Evolutionary conservation across 2,113 vertebrate species (phyloP).

Genomic region (Oenanthe melanoleuca): DNA sequence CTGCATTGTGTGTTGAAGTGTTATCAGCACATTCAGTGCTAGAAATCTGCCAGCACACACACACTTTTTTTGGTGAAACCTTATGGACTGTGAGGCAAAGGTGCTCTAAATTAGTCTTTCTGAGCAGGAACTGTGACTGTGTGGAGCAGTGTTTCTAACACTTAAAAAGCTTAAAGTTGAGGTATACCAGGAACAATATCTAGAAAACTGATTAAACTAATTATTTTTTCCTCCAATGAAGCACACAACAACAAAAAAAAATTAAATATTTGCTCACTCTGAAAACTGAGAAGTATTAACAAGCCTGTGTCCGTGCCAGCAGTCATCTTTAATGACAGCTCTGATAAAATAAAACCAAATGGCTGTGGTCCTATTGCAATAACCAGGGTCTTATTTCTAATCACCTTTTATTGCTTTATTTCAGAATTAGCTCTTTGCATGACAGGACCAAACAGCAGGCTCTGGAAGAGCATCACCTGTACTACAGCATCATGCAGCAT

Average conservation of each 20-base stretch:
- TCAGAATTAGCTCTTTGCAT: background rate
- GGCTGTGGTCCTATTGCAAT: background rate
- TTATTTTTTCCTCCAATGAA: background rate
- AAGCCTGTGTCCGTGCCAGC: background rate
- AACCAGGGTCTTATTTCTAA: background rate
- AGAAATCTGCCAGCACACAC: background rate
- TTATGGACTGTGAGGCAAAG: background rate
- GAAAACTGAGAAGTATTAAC: slow-evolving; percentile 5
- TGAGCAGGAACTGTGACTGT: background rate
- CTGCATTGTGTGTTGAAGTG: background rate
- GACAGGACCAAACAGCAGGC: background rate
- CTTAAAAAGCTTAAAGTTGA: background rate
- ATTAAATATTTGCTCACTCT: background rate
- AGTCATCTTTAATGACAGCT: background rate
- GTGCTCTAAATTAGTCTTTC: background rate
- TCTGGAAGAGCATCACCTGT: background rate
- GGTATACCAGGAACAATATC: background rate
- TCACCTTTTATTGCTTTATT: background rate
- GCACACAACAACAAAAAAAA: background rate
- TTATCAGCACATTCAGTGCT: background rate
- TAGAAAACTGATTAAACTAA: background rate
- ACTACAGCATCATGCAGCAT: background rate
- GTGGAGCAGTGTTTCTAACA: background rate
- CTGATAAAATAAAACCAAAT: background rate
- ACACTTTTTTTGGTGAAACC: background rate